Conservation (phyloP, 2,888 invertebrate species). For the Palloptera scutellata region DNA sequence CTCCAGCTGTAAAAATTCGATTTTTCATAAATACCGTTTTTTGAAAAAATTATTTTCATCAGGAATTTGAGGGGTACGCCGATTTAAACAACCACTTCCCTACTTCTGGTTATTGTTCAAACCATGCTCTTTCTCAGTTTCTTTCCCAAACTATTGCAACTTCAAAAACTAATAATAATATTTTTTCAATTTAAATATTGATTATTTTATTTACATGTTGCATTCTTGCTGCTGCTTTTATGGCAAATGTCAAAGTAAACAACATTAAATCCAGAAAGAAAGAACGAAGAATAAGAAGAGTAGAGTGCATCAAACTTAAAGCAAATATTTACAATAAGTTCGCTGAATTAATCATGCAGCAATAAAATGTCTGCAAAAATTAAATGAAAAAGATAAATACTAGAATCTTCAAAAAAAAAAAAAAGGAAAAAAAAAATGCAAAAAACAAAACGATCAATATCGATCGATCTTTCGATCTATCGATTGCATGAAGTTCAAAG, state of each 20-base stretch:
- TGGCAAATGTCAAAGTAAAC: background rate
- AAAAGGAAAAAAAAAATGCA: background rate
- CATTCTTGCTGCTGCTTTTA: background rate
- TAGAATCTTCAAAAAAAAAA: background rate
- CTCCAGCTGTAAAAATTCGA: no score
- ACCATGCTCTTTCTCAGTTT: no score
- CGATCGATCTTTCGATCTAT: no score
- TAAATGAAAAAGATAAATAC: background rate
- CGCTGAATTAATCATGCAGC: conserved; percentile 51
- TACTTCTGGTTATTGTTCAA: no score
- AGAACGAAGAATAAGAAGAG: background rate
- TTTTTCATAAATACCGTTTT: no score
- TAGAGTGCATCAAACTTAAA: conserved; percentile 53
- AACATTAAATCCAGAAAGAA: background rate
- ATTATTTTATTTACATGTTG: background rate
- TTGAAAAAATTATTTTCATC: no score
- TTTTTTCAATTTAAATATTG: conserved; percentile 18
- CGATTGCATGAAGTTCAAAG: conserved; percentile 6
- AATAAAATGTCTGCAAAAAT: background rate
- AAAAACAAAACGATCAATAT: background rate
- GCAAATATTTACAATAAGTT: conserved; percentile 58
- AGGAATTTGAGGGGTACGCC: no score
- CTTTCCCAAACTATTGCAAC: no score
- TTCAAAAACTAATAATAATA: no score
- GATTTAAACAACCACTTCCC: no score